phyloP scores from a whole-genome alignment of 2,113 vertebrate genomes.

The Spea bombifrons region DNA sequence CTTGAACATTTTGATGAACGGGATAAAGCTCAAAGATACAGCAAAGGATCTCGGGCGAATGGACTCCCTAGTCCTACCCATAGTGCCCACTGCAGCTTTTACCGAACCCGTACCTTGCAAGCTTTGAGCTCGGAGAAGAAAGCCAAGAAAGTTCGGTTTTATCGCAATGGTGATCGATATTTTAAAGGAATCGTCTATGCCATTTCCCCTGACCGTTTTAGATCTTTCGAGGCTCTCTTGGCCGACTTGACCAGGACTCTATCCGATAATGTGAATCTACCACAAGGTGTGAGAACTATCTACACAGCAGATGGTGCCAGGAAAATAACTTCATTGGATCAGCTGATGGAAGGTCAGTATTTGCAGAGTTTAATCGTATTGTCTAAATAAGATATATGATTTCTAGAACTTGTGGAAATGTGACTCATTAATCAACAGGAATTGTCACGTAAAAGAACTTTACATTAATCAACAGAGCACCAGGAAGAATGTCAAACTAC shows the following conservation, averaged over 20 bases:
- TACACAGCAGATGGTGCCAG: constrained; percentile 84
- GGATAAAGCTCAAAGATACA: constrained; percentile 89
- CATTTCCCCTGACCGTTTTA: constrained; percentile 89
- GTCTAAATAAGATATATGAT: no score
- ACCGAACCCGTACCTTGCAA: constrained; percentile 91
- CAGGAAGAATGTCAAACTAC: no score
- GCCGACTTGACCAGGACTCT: constrained; percentile 93
- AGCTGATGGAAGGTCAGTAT: constrained; percentile 89
- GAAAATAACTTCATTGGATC: constrained; percentile 86
- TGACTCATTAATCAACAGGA: no score
- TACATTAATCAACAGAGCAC: no score
- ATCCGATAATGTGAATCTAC: constrained; percentile 94
- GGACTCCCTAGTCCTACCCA: constrained; percentile 96
- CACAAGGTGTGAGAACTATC: constrained; percentile 93
- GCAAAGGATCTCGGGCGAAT: constrained; percentile 84
- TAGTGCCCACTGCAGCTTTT: constrained; percentile 97
- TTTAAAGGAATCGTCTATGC: constrained; percentile 98
- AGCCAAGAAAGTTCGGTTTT: constrained; percentile 97
- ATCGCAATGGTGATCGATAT: constrained; percentile 95
- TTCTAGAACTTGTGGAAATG: no score
- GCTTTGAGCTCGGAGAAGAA: constrained; percentile 92
- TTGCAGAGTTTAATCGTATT: neutral
- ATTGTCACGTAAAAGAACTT: no score
- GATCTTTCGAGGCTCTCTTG: constrained; percentile 90
- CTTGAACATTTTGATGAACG: constrained; percentile 97